These are phyloP conservation scores for Artemia franciscana DNA, from an alignment of 1,140 invertebrate genomes.

Conservation along the genomic window DNA sequence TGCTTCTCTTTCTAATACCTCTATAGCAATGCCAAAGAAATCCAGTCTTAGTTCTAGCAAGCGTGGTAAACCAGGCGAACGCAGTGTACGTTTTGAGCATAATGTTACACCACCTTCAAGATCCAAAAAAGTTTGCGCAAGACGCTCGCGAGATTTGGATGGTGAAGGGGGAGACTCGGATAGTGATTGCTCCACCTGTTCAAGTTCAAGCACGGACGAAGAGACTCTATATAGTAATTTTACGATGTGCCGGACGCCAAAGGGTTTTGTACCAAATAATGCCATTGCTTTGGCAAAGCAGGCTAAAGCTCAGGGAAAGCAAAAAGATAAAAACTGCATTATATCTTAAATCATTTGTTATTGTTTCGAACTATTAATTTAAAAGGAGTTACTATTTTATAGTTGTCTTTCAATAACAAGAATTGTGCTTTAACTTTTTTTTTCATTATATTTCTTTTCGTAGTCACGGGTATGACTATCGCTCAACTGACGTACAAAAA, in stretches of 20 bases:
- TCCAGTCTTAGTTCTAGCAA: slow-evolving; percentile 1
- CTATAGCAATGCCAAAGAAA: neutral
- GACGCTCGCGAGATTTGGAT: slow-evolving; percentile 1
- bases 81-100: neutral
- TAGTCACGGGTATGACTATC: no score
- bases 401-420: neutral
- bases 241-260: slow-evolving; percentile 44
- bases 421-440: slow-evolving; percentile 2
- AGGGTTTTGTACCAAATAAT: slow-evolving; percentile 72
- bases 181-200: slow-evolving; percentile 60
- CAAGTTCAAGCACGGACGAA: slow-evolving; percentile 46
- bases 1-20: neutral
- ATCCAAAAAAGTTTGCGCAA: neutral
- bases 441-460: no score
- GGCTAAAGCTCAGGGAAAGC: slow-evolving; percentile 13
- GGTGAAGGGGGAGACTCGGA: slow-evolving; percentile 1
- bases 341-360: slow-evolving; percentile 31
- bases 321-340: slow-evolving; percentile 39
- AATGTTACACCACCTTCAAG: neutral
- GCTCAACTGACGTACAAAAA: no score
- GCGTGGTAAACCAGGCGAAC: neutral
- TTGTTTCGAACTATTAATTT: neutral
- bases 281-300: slow-evolving; percentile 34
- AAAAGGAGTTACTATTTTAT: slow-evolving; percentile 12
- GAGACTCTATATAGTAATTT: slow-evolving; percentile 54